Evolutionary conservation across 2,797 vertebrate species (phyloP).

Genomic region (Falco peregrinus): DNA sequence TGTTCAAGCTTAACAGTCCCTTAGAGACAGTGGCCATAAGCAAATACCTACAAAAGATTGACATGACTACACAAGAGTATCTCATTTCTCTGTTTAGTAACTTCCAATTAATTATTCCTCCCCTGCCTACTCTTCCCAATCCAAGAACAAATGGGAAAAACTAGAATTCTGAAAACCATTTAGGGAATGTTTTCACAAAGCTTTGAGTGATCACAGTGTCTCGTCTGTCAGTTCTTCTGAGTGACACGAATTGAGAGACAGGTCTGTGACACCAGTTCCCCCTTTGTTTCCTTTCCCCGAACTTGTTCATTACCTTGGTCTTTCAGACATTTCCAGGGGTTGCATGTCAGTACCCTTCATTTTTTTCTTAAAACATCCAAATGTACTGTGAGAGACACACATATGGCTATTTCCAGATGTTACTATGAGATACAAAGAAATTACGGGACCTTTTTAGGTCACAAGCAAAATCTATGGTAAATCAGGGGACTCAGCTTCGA

Average conservation of each 20-base stretch:
- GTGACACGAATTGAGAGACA: background rate
- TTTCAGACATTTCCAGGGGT: background rate
- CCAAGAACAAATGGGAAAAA: background rate
- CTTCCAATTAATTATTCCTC: background rate
- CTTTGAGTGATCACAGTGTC: background rate
- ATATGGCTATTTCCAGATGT: background rate
- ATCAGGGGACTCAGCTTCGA: background rate
- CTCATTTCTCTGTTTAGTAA: background rate
- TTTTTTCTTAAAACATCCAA: background rate
- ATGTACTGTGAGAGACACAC: background rate
- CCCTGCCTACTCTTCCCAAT: background rate
- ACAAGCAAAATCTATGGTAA: background rate
- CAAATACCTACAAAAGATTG: background rate
- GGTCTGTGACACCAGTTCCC: background rate
- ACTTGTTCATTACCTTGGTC: background rate
- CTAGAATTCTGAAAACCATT: background rate
- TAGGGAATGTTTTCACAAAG: background rate
- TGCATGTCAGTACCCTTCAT: background rate
- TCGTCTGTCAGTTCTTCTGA: background rate
- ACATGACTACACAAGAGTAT: background rate
- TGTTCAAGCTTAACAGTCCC: background rate
- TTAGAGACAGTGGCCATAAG: background rate
- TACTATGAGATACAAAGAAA: background rate
- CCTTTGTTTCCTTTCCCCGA: background rate
- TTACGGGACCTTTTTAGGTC: background rate